Evolutionary conservation across 2,888 invertebrate genomes (phyloP), one percentile per base, ranked within the genome.

Genomic region (Chesias legatella): DNA sequence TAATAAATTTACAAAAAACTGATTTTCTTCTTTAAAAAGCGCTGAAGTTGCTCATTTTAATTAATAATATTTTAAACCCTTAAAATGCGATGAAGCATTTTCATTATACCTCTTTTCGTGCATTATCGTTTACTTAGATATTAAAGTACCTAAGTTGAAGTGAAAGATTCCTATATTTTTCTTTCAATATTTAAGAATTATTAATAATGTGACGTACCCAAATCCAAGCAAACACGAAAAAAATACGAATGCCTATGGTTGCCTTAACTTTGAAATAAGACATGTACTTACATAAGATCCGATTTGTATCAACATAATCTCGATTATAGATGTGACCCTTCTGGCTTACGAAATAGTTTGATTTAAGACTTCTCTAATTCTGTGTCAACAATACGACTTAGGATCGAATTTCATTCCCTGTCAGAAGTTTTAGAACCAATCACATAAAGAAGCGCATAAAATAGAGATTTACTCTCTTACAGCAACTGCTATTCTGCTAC

Each of bases 11-110:
- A 63, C 58, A 63, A 45, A 64, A 73, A 72, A 60, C 66, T 73
- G 72, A 71, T 73, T 76, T 69, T 51, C 56, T 56, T 60, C 60
- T 52, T 63, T 35, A 69, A 68, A 73, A 78, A 74, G 57, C 67
- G 79, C 78, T 58, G 71, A 69, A 58, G 67, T 72, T 67, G 56
- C 68, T 69, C 71, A 79, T 78, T 79, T 78, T 71, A 75, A 79
- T 79, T 75, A 76, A 73, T 76, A 79, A 63, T 68, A 64, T 68
- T 73, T 60, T 51, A 64, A 73, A 75, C 68, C 64, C 73, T 73
- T 80, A 77, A 17, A 40, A 37, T 33, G 10, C 33, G 17, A 42
- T 23, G 33, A 29, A 31, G 43, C 17, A 20, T 33, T 47, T 43
- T 32, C 8, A 13, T 10, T 23, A 6, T 23, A 9, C 6, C 32